Evolutionary conservation across 2,113 vertebrate species (phyloP).

Genomic region (Pterocles burchelli): DNA sequence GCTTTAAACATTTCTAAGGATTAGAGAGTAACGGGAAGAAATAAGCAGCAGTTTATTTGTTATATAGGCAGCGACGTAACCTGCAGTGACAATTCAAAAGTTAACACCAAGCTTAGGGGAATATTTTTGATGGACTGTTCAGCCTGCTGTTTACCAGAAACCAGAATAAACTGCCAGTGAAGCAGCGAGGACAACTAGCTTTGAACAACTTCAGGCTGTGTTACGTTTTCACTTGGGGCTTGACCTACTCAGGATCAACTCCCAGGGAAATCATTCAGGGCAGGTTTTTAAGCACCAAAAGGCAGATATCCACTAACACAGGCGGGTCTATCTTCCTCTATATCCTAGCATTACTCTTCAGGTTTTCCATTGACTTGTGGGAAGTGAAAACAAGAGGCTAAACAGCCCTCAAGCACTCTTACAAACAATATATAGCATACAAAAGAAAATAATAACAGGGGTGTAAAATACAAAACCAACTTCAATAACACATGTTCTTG

Average conservation of each 20-base stretch:
- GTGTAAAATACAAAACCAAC: not conserved
- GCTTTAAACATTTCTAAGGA: not conserved
- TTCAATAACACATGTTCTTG: not conserved
- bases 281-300: not conserved
- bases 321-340: not conserved
- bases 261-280: not conserved
- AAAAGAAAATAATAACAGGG: not conserved
- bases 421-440: accelerated
- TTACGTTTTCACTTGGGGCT: not conserved
- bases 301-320: not conserved
- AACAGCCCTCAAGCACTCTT: not conserved
- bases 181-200: not conserved
- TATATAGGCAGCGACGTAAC: not conserved
- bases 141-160: not conserved
- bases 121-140: not conserved
- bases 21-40: not conserved
- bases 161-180: not conserved
- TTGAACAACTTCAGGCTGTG: not conserved
- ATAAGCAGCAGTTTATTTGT: not conserved
- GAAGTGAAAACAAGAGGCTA: not conserved
- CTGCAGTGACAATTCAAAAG: not conserved
- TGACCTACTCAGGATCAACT: not conserved
- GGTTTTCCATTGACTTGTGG: not conserved
- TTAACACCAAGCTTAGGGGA: not conserved
- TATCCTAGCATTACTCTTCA: not conserved